Base-by-base conservation (phyloP, 53 echinoderm and acorn worm species). In the Paelopatides confundens region DNA sequence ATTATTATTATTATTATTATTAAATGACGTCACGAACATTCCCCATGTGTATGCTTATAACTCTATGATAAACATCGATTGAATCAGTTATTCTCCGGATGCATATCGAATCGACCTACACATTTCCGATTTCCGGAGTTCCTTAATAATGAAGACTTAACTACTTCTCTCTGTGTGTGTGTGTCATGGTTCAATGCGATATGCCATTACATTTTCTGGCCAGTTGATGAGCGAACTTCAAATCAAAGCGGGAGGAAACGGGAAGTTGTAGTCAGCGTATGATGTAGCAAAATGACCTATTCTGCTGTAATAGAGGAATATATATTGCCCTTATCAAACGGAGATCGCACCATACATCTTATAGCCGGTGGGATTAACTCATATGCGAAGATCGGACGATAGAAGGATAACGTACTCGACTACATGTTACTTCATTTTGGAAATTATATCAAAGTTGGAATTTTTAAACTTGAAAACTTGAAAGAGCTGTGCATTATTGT, bases 101-200 rank as follows among this genome's bases (percentile, higher is more conserved):
- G 29, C 28, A n/a, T 71, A 24, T 39, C 71, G 29, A 46, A 71
- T 21, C 71, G 38, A 24, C 71, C 71, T 40, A 13, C 38, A 71
- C 39, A 71, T 71, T 71, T 71, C 71, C 71, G 39, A 71, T 39
- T 71, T 71, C 71, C 71, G 38, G 71, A 39, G n/a, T 23, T 39
- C 26, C n/a, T 26, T 21, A n/a, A 39, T 35, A 40, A 35, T 39
- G 9, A 39, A 71, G 26, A 39, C 30, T 12, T 29, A 24, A 24
- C 71, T 71, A 1, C 39, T 71, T n/a, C n/a, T n/a, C n/a, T n/a
- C n/a, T n/a, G n/a, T n/a, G n/a, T n/a, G n/a, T n/a, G 58, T 54
- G 23, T 54, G 58, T 2, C 58, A 54, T 15, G 18, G 58, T 54
- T 54, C 58, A 54, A 18, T 21, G 58, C 58, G 58, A 54, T 43